A percentile compares a stretch with the other conserved stretches of the same genome.
Evolutionary conservation across 2,797 vertebrate genomes (phyloP).

Genomic region (Hipposideros larvatus): DNA sequence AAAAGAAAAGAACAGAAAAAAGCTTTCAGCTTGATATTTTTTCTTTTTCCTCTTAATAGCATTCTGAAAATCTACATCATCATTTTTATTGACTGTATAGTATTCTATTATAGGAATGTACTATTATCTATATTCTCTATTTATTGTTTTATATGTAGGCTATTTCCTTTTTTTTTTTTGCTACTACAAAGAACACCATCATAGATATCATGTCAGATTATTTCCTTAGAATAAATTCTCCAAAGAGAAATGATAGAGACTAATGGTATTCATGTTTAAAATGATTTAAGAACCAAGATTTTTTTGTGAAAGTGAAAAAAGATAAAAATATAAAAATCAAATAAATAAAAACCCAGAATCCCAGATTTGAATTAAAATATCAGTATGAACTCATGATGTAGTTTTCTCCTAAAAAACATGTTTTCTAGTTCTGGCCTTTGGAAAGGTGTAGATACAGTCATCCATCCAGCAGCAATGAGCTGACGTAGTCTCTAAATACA

Average conservation of each 20-base stretch:
- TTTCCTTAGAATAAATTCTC: constrained; percentile 45
- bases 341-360: constrained; percentile 5
- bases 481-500: background rate
- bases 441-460: background rate
- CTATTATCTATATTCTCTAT: constrained; percentile 30
- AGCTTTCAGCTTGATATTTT: background rate
- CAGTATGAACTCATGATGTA: background rate
- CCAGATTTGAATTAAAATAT: constrained; percentile 18
- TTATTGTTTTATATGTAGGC: background rate
- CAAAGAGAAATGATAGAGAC: background rate
- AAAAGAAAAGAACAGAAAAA: background rate
- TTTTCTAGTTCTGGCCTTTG: constrained; percentile 39
- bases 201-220: background rate
- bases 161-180: background rate
- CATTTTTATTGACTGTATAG: background rate
- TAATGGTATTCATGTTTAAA: constrained; percentile 27
- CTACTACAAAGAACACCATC: background rate
- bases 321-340: constrained; percentile 6
- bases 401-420: background rate
- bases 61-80: background rate
- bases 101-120: background rate
- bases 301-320: constrained; percentile 43
- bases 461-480: background rate
- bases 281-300: constrained; percentile 31
- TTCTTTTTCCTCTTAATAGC: constrained; percentile 16